These are phyloP conservation scores for Idaea aversata DNA, from an alignment of 2,888 invertebrate genomes.

Conservation along the genomic window DNA sequence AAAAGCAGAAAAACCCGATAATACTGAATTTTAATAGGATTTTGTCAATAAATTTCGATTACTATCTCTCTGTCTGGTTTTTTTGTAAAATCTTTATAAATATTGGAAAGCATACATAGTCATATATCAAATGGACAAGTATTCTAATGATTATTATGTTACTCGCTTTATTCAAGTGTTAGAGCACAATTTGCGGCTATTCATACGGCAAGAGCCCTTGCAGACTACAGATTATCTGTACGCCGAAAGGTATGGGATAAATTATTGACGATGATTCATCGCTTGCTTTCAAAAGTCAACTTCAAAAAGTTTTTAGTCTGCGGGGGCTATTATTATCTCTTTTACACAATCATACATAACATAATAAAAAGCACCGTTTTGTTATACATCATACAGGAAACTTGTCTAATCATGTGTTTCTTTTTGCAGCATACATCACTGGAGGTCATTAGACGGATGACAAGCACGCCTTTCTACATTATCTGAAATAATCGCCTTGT, in stretches of 20 bases:
- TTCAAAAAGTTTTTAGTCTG: not conserved
- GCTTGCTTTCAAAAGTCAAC: not conserved
- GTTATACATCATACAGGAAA: constrained; percentile 1
- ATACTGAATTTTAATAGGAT: not conserved
- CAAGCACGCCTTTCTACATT: constrained; percentile 6
- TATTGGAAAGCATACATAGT: not conserved
- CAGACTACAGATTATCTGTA: too few species aligned
- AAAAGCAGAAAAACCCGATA: not conserved
- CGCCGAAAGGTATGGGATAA: too few species aligned
- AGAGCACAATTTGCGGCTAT: too few species aligned
- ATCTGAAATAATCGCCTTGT: not conserved
- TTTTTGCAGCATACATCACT: constrained; percentile 18
- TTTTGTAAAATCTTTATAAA: not conserved
- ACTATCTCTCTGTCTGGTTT: not conserved
- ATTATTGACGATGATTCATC: not conserved
- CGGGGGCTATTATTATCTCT: not conserved
- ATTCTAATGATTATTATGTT: not conserved
- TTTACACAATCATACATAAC: not conserved
- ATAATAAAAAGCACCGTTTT: constrained; percentile 1
- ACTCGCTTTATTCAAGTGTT: not conserved
- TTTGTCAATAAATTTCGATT: not conserved
- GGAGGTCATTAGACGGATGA: constrained; percentile 15
- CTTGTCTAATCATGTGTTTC: constrained; percentile 7
- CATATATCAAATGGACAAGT: not conserved
- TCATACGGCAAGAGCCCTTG: too few species aligned